A percentile compares a stretch with the other conserved stretches of the same genome.
Evolutionary conservation across 2,113 vertebrate species (phyloP).

Genomic region (Chlamydotis undulata): DNA sequence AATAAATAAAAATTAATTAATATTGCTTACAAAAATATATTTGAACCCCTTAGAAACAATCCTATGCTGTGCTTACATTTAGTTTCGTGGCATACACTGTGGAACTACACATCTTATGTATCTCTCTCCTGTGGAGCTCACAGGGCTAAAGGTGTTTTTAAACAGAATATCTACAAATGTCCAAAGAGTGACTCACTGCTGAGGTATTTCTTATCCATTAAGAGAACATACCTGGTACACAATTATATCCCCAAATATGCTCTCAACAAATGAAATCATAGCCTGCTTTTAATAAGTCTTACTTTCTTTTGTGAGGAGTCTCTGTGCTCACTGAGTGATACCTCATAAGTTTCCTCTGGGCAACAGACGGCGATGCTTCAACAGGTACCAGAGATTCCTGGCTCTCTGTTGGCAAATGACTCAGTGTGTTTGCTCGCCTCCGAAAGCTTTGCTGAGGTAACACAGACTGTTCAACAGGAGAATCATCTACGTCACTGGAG

Average conservation of each 20-base stretch:
- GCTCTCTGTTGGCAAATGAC: constrained; percentile 80
- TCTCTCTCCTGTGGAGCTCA: not conserved
- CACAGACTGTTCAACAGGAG: not conserved
- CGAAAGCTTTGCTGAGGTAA: constrained; percentile 80
- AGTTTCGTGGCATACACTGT: not conserved
- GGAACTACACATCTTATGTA: not conserved
- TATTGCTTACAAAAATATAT: not conserved
- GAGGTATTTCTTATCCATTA: not conserved
- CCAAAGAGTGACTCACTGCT: not conserved
- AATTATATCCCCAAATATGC: constrained; percentile 9
- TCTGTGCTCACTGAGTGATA: constrained; percentile 98
- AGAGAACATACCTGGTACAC: not conserved
- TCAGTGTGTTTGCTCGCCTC: constrained; percentile 88
- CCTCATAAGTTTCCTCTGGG: constrained; percentile 90
- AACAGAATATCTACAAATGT: not conserved
- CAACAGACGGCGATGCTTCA: constrained; percentile 71
- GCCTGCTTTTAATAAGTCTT: constrained; percentile 67
- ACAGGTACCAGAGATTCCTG: constrained; percentile 43
- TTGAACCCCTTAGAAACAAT: rapidly evolving
- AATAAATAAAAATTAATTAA: not conserved
- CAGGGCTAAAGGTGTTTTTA: not conserved
- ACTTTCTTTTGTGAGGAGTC: constrained; percentile 90
- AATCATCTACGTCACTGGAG: constrained; percentile 67
- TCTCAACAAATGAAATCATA: not conserved
- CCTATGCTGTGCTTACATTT: not conserved